phyloP scores from a whole-genome alignment of 1,140 invertebrate genomes.

The Anoplophora glabripennis region DNA sequence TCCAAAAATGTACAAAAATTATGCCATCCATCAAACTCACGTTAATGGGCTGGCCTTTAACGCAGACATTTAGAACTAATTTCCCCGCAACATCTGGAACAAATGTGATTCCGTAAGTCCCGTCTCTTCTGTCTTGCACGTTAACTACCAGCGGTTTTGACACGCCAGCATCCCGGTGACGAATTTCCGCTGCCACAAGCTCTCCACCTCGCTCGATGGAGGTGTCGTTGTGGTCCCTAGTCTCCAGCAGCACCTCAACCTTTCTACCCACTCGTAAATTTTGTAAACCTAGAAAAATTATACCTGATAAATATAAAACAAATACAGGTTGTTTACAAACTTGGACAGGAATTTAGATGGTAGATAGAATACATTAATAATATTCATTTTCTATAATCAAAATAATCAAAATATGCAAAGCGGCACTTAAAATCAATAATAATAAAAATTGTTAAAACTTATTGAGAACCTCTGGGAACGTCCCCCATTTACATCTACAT shows the following conservation, averaged over 20 bases:
- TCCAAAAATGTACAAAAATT: background rate
- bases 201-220: constrained; percentile 56
- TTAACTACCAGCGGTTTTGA: constrained; percentile 54
- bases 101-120: constrained; percentile 59
- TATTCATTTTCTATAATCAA: too few relatives aligned
- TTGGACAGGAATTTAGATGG: too few relatives aligned
- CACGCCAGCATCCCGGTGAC: constrained; percentile 50
- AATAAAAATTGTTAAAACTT: too few relatives aligned
- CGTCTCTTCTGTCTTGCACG: constrained; percentile 59
- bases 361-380: too few relatives aligned
- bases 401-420: too few relatives aligned
- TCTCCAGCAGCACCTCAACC: constrained; percentile 52
- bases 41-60: constrained; percentile 62
- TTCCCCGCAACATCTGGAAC: constrained; percentile 59
- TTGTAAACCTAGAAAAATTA: constrained; percentile 39
- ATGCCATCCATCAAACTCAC: constrained; percentile 41
- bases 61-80: constrained; percentile 56
- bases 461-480: too few relatives aligned
- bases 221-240: constrained; percentile 54
- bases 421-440: too few relatives aligned
- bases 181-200: constrained; percentile 49
- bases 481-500: too few relatives aligned
- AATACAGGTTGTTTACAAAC: too few relatives aligned
- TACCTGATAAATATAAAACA: background rate
- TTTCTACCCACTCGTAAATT: constrained; percentile 52